Percentiles rank a stretch among this genome's conserved stretches.
phyloP scores from a whole-genome alignment of 2,888 invertebrate species.

The Zhuqinia jingwanae region DNA sequence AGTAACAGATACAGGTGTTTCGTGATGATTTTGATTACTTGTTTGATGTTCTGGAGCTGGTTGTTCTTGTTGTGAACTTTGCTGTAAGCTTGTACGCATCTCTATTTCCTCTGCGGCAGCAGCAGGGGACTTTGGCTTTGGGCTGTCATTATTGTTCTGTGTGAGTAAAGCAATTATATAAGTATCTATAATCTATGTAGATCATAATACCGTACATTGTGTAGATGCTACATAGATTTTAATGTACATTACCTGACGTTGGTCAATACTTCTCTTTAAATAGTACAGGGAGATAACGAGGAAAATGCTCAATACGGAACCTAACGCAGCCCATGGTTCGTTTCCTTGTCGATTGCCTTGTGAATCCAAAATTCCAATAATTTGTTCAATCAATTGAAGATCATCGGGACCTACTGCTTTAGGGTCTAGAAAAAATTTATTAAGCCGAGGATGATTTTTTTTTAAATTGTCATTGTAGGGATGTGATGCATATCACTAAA shows the following conservation, averaged over 20 bases:
- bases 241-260: constrained; percentile 30
- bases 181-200: too few relatives aligned
- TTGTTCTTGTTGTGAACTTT: not conserved
- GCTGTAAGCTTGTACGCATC: constrained; percentile 17
- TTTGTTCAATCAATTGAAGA: constrained; percentile 54
- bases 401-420: constrained; percentile 55
- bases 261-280: constrained; percentile 35
- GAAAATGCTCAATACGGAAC: constrained; percentile 35
- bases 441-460: not conserved
- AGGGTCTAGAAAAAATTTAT: constrained; percentile 17
- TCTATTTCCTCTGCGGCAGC: constrained; percentile 47
- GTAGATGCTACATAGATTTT: too few relatives aligned
- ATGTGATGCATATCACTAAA: not conserved
- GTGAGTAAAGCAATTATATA: too few relatives aligned
- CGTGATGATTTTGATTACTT: not conserved
- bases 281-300: constrained; percentile 56
- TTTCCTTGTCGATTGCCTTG: constrained; percentile 31
- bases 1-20: not conserved
- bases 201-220: too few relatives aligned
- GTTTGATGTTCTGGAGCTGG: not conserved
- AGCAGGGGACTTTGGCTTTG: too few relatives aligned
- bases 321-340: constrained; percentile 48
- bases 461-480: not conserved
- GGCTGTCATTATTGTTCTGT: constrained; percentile 5
- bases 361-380: constrained; percentile 24